Base-by-base conservation (phyloP, 2,113 vertebrate species). In the Gallinago jamesoni region DNA sequence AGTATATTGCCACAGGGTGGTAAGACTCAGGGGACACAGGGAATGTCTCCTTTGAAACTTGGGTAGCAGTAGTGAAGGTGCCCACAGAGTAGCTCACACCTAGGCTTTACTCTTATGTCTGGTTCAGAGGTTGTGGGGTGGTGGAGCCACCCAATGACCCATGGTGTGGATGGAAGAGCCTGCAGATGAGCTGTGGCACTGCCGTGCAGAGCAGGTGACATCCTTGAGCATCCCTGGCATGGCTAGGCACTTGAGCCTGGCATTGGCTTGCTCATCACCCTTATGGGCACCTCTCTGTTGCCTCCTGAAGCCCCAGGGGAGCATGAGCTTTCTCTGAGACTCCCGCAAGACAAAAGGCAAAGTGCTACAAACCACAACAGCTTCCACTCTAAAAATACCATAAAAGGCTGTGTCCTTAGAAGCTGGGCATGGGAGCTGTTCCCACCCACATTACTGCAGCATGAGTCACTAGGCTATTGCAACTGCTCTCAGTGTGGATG, bases 381-480 rank as follows among this genome's bases (percentile, higher is more conserved):
- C 82, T 94, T 96, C 86, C 84, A 84, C 69, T 73, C 87, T 93
- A 66, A 95, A 97, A 97, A 95, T 75, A 95, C 97, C 97, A 97
- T 97, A 97, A 97, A 97, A 97, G 97, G 97, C 95, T 83, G 55
- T 64, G 89, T 96, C 95, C 96, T 93, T 83, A 85, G 55, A 72
- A 93, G 64, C 89, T 77, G 94, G 94, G 93, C 95, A 96, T 89
- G 74, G 93, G 84, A 96, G 88, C 93, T 76, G 86, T 66, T 95
- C 96, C 97, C 97, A 94, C 95, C 93, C 96, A 95, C 96, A 97
- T 97, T 95, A 23, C 70, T 97, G 76, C 85, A 35, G 94, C 77
- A 17, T 97, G 97, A 97, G 81, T 97, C 97, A 97, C 79, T 80
- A 2, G 84, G 69, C 92, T 76, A 7, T 89, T 78, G 76, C 68